Evolutionary conservation across 2,113 vertebrate species (phyloP), one percentile per base, ranked within the genome.

Genomic region (Mesoclemmys tuberculata): DNA sequence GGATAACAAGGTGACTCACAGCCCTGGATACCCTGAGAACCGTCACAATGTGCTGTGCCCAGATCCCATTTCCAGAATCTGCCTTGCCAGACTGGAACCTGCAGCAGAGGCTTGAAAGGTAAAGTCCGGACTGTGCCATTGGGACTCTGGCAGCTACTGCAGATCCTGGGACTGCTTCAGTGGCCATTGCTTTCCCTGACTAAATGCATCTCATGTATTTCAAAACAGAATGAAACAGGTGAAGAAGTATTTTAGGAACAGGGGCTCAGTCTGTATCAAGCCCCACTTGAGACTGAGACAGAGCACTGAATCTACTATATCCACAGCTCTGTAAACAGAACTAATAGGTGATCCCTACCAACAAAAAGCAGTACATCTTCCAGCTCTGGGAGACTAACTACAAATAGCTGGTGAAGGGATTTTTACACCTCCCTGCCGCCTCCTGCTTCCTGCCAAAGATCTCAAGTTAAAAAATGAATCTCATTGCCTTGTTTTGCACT

Each of bases 401-500:
- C n/a, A 41, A 26, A 74, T 41, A 26, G 71, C n/a, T 12, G 38
- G 22, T 10, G 68, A 41, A 74, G 11, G 71, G n/a, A 3, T 22
- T 22, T 41, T 38, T 35, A 35, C 64, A 68, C 8, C 5, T 21
- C 35, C 64, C 29, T 18, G 29, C 58, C 31, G 3, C 6, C 58
- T 29, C 58, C 74, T 44, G 41, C 3, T 3, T 26, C 74, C 52
- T 94, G 44, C 38, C 46, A 91, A 14, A 82, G 49, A 38, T 74
- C 56, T 84, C 71, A 94, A 93, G 84, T 83, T 68, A 0, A 75
- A 84, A 92, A 93, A 48, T 52, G 87, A 95, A 85, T 46, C 13
- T 16, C 49, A 18, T 92, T 64, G 61, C 13, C 44, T 68, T 80
- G 6, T 82, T 78, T 71, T 14, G 79, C 55, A 92, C 6, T 4